Base-by-base conservation (phyloP, 2,888 invertebrate species). In the Zygogramma bicolorata region DNA sequence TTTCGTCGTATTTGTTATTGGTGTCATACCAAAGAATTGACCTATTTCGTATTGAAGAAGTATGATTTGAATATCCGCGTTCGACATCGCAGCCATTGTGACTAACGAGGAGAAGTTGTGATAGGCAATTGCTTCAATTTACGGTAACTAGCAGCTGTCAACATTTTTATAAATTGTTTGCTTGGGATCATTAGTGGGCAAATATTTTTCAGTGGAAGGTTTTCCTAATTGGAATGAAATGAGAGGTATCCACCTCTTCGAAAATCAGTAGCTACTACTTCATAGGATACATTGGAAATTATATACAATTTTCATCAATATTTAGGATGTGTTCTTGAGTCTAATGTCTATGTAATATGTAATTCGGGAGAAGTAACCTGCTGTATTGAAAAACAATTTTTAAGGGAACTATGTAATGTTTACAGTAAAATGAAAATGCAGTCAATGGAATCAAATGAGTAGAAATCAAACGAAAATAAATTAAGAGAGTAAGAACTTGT, bases 41-140 rank as follows among this genome's bases (percentile, higher is more conserved):
- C 68, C 71, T 6, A 71, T 46, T 63, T 71, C 62, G 60, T 58
- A 71, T 25, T 68, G 68, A 15, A 49, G 22, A 20, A 46, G 27
- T 29, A 63, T 20, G 6, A 46, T 63, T 10, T 29, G n/a, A 4
- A 49, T 15, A 46, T 63, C 63, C 18, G 63, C 31, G 1, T 7
- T 40, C n/a, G 38, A 13, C 18, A 18, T 8, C 6, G 15, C 18
- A 42, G 18, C 46, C 63, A 63, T 63, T 27, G 15, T 63, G 42
- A 40, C n/a, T 15, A 27, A 25, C 38, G 4, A 5, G 5, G 20
- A 4, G 7, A 13, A 61, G 1, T 7, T 34, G 22, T n/a, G 40
- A 15, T 42, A 13, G 31, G 18, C 3, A 42, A 42, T 38, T 38
- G 42, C 0, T 13, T 3, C 62, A 20, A 46, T 46, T 40, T 63